Base-by-base conservation (phyloP, 2,797 vertebrate species). In the Coregonus sp. region DNA sequence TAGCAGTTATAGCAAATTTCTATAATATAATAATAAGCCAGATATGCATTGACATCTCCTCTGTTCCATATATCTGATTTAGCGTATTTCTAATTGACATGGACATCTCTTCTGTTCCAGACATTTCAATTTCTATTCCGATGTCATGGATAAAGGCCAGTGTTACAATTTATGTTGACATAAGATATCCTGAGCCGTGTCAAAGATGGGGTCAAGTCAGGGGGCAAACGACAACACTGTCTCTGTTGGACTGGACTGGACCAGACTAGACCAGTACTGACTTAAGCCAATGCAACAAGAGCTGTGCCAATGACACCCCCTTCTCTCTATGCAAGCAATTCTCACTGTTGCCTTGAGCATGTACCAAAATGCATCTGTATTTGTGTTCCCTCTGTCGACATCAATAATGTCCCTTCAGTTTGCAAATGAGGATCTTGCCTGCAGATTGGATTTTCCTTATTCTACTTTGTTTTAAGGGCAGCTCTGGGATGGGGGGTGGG, bases 391-490 rank as follows among this genome's bases (percentile, higher is more conserved):
- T 69, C 78, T 75, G 69, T 74, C 59, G 40, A 61, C 73, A 71
- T 31, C 61, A 35, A 66, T 71, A 40, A 37, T 47, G 75, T 67
- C 31, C 25, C 7, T 7, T 31, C 25, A 67, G 15, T 67, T 68
- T 71, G 67, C 72, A 75, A 70, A 12, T 74, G 69, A 77, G 75
- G 75, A 77, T 63, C 47, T 40, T 59, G 56, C 25, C 25, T 65
- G 63, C 47, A 71, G 59, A 65, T 47, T 47, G 40, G 40, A 47
- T 11, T 47, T 47, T 47, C 9, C 40, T 47, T 47, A 47, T 12
- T 47, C 9, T 47, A 47, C 40, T 9, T 47, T 47, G 9, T 47
- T 47, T 47, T 47, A 47, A 47, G 40, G 40, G 40, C 40, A 47
- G 11, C 40, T 47, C 40, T 47, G 40, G 40, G 7, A 33, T 3